Base-by-base conservation (phyloP, 2,113 vertebrate species). In the Eulacestoma nigropectus region DNA sequence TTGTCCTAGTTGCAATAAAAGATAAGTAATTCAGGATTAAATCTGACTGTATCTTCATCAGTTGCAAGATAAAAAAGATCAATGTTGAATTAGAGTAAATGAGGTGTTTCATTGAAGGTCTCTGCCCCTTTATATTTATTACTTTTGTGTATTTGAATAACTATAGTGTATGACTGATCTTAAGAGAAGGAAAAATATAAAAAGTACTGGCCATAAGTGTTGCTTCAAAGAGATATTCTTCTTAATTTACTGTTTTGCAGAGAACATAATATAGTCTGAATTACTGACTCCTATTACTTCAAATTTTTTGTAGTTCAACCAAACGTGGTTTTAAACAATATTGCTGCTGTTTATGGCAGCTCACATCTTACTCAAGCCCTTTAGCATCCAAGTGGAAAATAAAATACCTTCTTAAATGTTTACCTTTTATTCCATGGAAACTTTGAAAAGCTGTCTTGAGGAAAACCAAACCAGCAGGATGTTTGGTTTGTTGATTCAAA, bases 381-480 rank as follows among this genome's bases (percentile, higher is more conserved):
- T 67, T 7, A 59, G 30, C 17, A 77, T 32, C 26, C 33, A 85
- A 21, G 3, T 30, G 18, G 42, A 78, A 75, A 76, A 78, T 10
- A 87, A 86, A 91, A n/a, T 16, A 67, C 9, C 11, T 86, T 73
- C 69, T 79, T 70, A 63, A 47, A 82, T 7, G 15, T 74, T 84
- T 95, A 93, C 65, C 73, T 89, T 93, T 84, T 84, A 47, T 52
- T 49, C 47, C n/a, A 76, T 4, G 55, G 68, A 84, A 83, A 77
- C 56, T 62, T 33, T 82, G 83, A 83, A 92, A 77, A 85, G 37
- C 20, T 83, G 59, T 59, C 32, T 41, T 50, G 20, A 18, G 13
- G 53, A 86, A 90, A 84, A 79, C 6, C 29, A 65, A 85, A 62
- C 33, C 68, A 90, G 63, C 13, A 69, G 84, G 39, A 74, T 50